Percentiles rank a stretch among this genome's conserved stretches.
These are phyloP conservation scores for Aleiodes testaceus DNA, from an alignment of 2,888 invertebrate species.

Conservation along the genomic window DNA sequence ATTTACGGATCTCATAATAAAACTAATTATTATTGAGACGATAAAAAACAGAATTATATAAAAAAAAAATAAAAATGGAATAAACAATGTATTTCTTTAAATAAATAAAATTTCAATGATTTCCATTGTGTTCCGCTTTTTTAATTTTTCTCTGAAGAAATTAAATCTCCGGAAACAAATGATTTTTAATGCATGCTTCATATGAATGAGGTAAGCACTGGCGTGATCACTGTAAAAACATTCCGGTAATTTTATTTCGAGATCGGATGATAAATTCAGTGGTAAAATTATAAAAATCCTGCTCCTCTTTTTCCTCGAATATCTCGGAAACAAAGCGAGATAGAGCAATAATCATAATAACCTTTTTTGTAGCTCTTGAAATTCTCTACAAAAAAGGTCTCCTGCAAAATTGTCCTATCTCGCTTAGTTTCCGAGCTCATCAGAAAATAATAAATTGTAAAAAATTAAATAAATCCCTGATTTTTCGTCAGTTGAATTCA, in stretches of 20 bases:
- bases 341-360: too few species aligned
- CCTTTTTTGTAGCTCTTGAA: too few species aligned
- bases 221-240: slow-evolving; percentile 24
- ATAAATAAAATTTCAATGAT: not conserved
- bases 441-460: not conserved
- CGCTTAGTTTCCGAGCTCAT: too few species aligned
- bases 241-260: not conserved
- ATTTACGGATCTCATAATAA: not conserved
- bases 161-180: slow-evolving; percentile 10
- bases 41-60: not conserved
- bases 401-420: too few species aligned
- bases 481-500: too few species aligned
- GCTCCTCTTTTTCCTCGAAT: too few species aligned
- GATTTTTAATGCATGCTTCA: slow-evolving; percentile 6
- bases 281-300: too few species aligned
- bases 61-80: not conserved
- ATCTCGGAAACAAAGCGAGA: too few species aligned
- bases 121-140: slow-evolving; percentile 20
- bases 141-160: not conserved
- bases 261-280: not conserved
- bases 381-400: too few species aligned
- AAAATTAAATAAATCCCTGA: not conserved
- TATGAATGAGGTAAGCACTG: not conserved
- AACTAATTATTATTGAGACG: not conserved
- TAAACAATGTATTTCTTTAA: slow-evolving; percentile 8